Evolutionary conservation across 1,140 invertebrate genomes (phyloP).

Genomic region (Drosophila melanica): DNA sequence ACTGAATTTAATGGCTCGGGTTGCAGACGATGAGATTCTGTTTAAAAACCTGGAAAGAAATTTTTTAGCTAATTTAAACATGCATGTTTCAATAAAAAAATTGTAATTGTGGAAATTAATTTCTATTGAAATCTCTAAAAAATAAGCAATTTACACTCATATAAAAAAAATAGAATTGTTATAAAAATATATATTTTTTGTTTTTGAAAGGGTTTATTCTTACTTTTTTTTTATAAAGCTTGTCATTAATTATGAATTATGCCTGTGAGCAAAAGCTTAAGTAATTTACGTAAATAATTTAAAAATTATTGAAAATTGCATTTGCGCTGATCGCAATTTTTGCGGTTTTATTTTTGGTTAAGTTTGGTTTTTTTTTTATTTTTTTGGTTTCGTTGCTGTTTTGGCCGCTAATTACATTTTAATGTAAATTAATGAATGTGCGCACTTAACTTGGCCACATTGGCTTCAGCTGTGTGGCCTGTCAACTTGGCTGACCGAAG

Average conservation of each 20-base stretch:
- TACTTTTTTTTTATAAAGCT: no score
- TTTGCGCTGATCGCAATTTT: slow-evolving; percentile 55
- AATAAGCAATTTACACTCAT: background rate
- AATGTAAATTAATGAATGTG: slow-evolving; percentile 79
- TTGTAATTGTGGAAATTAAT: no score
- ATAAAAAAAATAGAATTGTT: no score
- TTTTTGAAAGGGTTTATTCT: no score
- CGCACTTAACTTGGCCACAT: slow-evolving; percentile 72
- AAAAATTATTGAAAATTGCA: slow-evolving; percentile 57
- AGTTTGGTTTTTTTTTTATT: slow-evolving; percentile 8
- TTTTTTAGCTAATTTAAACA: slow-evolving; percentile 44
- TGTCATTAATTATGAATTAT: slow-evolving; percentile 2
- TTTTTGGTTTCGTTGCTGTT: slow-evolving; percentile 35
- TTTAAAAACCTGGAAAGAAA: slow-evolving; percentile 48
- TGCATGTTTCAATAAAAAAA: background rate
- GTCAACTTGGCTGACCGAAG: slow-evolving; percentile 58
- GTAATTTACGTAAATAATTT: slow-evolving; percentile 26
- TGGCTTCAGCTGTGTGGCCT: slow-evolving; percentile 43
- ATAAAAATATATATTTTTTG: no score
- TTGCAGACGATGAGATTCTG: slow-evolving; percentile 34
- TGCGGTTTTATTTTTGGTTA: slow-evolving; percentile 55
- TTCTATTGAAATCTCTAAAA: background rate
- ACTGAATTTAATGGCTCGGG: slow-evolving; percentile 32
- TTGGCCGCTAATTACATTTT: slow-evolving; percentile 78
- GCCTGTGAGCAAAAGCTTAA: background rate